Evolutionary conservation across 2,113 vertebrate species (phyloP).

Genomic region (Gadus macrocephalus): DNA sequence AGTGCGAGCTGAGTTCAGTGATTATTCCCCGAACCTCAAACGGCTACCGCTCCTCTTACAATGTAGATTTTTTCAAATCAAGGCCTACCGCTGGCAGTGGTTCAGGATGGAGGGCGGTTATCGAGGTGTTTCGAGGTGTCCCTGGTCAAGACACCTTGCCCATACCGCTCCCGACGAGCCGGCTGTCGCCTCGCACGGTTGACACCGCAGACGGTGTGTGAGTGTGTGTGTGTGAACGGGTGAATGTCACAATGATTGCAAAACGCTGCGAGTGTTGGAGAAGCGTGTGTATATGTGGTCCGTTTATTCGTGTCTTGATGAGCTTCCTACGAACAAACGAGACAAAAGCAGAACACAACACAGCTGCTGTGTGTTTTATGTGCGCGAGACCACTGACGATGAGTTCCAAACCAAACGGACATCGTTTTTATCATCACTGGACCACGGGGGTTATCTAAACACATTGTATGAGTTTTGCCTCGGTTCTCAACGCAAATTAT

Average conservation of each 20-base stretch:
- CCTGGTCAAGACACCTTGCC: not conserved
- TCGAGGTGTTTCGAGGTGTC: not conserved
- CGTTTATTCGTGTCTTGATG: not conserved
- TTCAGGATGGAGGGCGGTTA: not conserved
- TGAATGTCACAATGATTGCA: not conserved
- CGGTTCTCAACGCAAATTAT: slow-evolving; percentile 30
- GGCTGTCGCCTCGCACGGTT: not conserved
- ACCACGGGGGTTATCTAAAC: slow-evolving; percentile 33
- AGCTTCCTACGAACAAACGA: too few relatives aligned
- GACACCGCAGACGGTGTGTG: not conserved
- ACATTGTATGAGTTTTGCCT: slow-evolving; percentile 14
- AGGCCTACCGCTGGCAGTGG: too few relatives aligned
- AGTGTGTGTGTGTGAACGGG: not conserved
- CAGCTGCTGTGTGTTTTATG: too few relatives aligned
- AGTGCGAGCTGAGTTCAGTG: too few relatives aligned
- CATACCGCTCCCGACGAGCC: not conserved
- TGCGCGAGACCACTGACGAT: too few relatives aligned
- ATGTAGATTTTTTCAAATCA: too few relatives aligned
- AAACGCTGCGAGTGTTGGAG: not conserved
- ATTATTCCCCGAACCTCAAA: too few relatives aligned
- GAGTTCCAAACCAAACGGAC: not conserved
- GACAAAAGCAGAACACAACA: too few relatives aligned
- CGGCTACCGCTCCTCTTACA: too few relatives aligned
- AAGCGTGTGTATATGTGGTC: not conserved
- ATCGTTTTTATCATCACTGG: slow-evolving; percentile 22